Base-by-base conservation (phyloP, 2,797 vertebrate genomes). In the Tympanoctomys barrerae region DNA sequence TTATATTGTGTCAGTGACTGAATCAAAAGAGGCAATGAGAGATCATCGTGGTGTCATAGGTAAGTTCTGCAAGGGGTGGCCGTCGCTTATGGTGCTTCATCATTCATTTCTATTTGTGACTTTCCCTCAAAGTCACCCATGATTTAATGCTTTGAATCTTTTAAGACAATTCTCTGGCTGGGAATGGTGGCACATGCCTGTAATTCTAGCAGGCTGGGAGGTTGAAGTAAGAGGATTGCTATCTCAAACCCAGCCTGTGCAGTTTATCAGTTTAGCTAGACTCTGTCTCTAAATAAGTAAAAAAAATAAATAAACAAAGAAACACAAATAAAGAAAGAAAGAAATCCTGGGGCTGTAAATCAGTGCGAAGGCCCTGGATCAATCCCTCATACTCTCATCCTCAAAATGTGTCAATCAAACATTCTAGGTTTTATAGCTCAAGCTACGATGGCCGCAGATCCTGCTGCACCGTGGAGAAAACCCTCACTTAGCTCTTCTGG, bases 361-460 rank as follows among this genome's bases (percentile, higher is more conserved):
- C 10, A 33, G 3, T 5, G 49, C n/a, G 77, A 11, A 79, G 28
- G 16, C 16, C 16, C 46, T 78, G 75, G 8, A 7, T n/a, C 49
- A 54, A 19, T 11, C 16, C 28, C 49, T 18, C 21, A 18, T 21
- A 12, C 18, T 28, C 9, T 7, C 16, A 28, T 7, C 31, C 33
- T 79, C 73, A 49, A 77, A 77, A 31, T 46, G 18, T 54, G 31
- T 79, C 49, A 19, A 66, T 49, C 59, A 83, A 4, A 85, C 82
- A 49, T 88, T 28, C 75, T 83, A 88, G 83, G 61, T 92, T 91
- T 95, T 31, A 54, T 91, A 54, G 64, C 70, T 66, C 33, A 85
- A 79, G 86, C 7, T 90, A 24, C 49, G 77, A 31, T 57, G 46
- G 18, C 83, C 12, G 49, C 75, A 87, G 11, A 68, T 78, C 1